Base-by-base conservation (phyloP, 2,113 vertebrate genomes). In the Odontophorus gujanensis region DNA sequence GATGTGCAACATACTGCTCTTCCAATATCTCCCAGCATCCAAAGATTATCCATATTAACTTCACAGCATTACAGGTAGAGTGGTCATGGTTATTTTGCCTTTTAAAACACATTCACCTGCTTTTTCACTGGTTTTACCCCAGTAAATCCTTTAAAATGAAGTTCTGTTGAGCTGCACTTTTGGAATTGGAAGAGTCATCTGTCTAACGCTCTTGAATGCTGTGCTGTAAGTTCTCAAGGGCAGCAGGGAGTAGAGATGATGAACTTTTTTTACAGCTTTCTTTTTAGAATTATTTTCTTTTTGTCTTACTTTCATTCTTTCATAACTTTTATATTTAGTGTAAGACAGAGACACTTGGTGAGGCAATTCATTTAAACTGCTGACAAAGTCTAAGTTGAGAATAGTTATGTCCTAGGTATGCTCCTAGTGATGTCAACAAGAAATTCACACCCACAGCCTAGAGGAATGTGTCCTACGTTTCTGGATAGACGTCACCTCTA, bases 31-130 rank as follows among this genome's bases (percentile, higher is more conserved):
- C 69, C 42, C 73, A 34, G 38, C 61, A 67, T 22, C 7, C 18
- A 34, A 53, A 59, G 13, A 13, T 38, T 66, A 24, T 85, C 36
- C 0, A 0, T 15, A 8, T 22, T 22, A 59, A 24, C 61, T 72
- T 71, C 71, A 65, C 0, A 0, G 53, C 45, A 34, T 24, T 30
- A 38, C 36, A 83, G 40, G 80, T 51, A 57, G 22, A 87, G 20
- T 45, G 7, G n/a, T 79, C 48, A 6, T 0, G 15, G 8, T 48
- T 2, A 0, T 26, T 34, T 67, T 50, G 34, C 28, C 73, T 90
- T 45, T 50, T 68, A 58, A 77, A 95, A 51, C 9, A 50, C 10
- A 7, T 7, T 50, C 4, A 0, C 6, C 42, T 81, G 40, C 20
- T 75, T 75, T 86, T 71, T n/a, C 0, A 0, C 34, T 72, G 69